A percentile compares a stretch with the other conserved stretches of the same genome.
Conservation (phyloP, 1,140 invertebrate genomes). For the Pentalonia nigronervosa region DNA sequence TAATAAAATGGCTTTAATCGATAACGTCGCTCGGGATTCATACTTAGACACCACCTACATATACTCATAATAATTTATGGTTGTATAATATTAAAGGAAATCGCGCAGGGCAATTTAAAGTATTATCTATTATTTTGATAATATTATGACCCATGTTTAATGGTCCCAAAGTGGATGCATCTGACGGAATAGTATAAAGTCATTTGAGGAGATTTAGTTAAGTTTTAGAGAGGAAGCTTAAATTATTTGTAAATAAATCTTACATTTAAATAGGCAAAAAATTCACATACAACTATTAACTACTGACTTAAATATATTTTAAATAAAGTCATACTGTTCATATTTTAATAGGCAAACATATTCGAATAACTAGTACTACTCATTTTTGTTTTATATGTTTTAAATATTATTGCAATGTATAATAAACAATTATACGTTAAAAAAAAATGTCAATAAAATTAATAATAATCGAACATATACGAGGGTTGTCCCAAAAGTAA, state of each 20-base stretch:
- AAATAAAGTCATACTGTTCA: not conserved
- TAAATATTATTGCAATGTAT: not conserved
- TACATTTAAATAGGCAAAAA: not conserved
- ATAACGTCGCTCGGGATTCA: not conserved
- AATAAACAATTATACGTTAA: not conserved
- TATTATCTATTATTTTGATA: not conserved
- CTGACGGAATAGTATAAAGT: not conserved
- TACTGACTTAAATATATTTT: no score
- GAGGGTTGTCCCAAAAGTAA: no score
- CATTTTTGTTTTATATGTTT: not conserved
- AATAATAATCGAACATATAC: not conserved
- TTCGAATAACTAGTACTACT: not conserved
- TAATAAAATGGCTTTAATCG: not conserved
- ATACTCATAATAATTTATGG: not conserved
- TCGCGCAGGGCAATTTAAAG: not conserved
- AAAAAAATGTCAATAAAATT: not conserved
- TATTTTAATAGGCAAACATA: not conserved
- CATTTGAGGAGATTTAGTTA: not conserved
- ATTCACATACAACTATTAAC: not conserved
- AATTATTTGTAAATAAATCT: not conserved
- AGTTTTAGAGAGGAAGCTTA: not conserved
- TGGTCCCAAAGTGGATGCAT: not conserved
- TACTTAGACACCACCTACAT: not conserved
- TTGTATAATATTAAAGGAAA: not conserved
- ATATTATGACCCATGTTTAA: not conserved